Evolutionary conservation across 2,113 vertebrate genomes (phyloP).

Genomic region (Apeltes quadracus): DNA sequence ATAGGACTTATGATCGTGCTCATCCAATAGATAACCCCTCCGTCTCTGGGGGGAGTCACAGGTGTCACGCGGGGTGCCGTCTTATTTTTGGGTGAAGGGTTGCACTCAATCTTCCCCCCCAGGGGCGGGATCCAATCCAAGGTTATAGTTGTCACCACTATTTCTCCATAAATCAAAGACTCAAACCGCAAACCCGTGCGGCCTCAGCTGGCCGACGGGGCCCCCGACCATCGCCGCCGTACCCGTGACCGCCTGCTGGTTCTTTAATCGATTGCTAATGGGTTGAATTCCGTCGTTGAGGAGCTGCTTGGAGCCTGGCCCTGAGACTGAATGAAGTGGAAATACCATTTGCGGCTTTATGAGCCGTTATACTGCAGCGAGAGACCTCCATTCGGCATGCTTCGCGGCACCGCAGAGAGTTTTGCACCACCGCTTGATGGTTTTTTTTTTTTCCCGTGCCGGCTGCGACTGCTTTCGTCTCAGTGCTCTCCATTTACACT

Average conservation of each 20-base stretch:
- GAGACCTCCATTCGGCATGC: conserved; percentile 83
- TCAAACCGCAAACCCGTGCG: conserved; percentile 60
- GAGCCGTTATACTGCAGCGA: conserved; percentile 83
- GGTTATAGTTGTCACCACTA: conserved; percentile 62
- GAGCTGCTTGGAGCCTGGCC: conserved; percentile 82
- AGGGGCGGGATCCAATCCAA: conserved; percentile 37
- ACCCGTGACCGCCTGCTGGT: conserved; percentile 73
- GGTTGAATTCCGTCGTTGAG: conserved; percentile 79
- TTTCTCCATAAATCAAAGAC: conserved; percentile 78
- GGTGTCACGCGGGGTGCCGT: conserved; percentile 51
- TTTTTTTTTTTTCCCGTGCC: conserved; percentile 76
- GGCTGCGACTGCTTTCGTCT: conserved; percentile 72
- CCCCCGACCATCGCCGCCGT: conserved; percentile 27
- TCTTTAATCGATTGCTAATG: conserved; percentile 87
- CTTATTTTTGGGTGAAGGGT: conserved; percentile 20
- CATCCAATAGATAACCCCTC: conserved; percentile 47
- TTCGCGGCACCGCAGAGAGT: conserved; percentile 76
- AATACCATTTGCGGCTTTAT: conserved; percentile 85
- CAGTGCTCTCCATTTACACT: conserved; percentile 75
- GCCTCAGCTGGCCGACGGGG: conserved; percentile 38
- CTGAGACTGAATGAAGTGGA: conserved; percentile 84
- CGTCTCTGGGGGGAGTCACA: conserved; percentile 49
- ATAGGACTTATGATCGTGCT: conserved; percentile 70
- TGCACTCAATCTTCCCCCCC: conserved; percentile 58
- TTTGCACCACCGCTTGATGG: conserved; percentile 79